A percentile compares a stretch with the other conserved stretches of the same genome.
Evolutionary conservation across 2,797 vertebrate species (phyloP).

Genomic region (Pagetopsis macropterus): DNA sequence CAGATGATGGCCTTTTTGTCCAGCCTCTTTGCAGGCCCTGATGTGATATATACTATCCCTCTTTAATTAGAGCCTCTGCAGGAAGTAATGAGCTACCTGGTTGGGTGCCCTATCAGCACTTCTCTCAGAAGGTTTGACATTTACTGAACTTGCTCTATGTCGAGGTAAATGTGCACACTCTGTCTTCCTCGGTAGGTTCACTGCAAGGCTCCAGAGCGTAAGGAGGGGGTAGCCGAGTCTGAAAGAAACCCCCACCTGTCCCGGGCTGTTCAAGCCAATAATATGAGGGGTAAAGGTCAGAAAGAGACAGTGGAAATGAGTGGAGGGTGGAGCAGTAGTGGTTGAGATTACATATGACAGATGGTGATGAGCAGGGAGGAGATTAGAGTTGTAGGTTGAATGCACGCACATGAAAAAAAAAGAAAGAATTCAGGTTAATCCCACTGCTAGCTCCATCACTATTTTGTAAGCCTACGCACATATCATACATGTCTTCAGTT

Average conservation of each 20-base stretch:
- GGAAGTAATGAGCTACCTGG: slow-evolving; percentile 64
- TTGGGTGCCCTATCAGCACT: slow-evolving; percentile 57
- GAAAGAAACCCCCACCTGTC: slow-evolving; percentile 23
- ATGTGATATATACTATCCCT: slow-evolving; percentile 36
- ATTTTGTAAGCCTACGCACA: slow-evolving; percentile 23
- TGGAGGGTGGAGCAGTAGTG: slow-evolving; percentile 18
- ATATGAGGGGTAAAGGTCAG: slow-evolving; percentile 26
- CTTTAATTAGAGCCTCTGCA: slow-evolving; percentile 59
- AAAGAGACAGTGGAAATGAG: slow-evolving; percentile 7
- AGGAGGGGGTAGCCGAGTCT: slow-evolving; percentile 2
- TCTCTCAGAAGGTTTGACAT: slow-evolving; percentile 69
- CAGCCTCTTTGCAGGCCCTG: slow-evolving; percentile 9
- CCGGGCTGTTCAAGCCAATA: slow-evolving; percentile 19
- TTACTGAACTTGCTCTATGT: slow-evolving; percentile 50
- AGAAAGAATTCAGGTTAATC: slow-evolving; percentile 55
- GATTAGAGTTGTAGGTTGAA: slow-evolving; percentile 67
- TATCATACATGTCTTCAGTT: slow-evolving; percentile 12
- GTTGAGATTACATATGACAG: slow-evolving; percentile 62
- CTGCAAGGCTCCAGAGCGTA: background rate
- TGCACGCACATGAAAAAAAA: slow-evolving; percentile 23
- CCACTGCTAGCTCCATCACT: slow-evolving; percentile 22
- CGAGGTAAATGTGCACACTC: slow-evolving; percentile 23
- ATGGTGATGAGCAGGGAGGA: slow-evolving; percentile 59
- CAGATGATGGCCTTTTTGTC: slow-evolving; percentile 39
- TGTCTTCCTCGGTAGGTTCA: slow-evolving; percentile 31